Evolutionary conservation across 2,888 invertebrate species (phyloP).

Genomic region (Andrena hattorfiana): DNA sequence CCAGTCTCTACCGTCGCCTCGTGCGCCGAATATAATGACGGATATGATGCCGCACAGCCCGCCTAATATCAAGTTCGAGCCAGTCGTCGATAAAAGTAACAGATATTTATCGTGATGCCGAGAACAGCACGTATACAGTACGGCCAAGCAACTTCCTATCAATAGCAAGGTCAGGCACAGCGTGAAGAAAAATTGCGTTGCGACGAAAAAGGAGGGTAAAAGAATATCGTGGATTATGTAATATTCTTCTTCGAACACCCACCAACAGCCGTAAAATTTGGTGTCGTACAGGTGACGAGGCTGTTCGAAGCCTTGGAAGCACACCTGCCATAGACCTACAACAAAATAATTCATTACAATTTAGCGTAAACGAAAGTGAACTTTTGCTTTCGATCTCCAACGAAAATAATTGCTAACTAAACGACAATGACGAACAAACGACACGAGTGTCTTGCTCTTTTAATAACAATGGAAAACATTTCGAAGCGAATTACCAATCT

Average conservation of each 20-base stretch:
- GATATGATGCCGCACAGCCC: conserved; percentile 93
- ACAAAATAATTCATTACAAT: conserved; percentile 53
- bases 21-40: conserved; percentile 94
- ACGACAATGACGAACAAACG: neutral
- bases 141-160: conserved; percentile 90
- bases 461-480: conserved; percentile 8
- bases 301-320: conserved; percentile 95
- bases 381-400: neutral
- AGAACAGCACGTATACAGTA: conserved; percentile 91
- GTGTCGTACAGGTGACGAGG: conserved; percentile 94
- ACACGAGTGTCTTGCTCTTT: neutral
- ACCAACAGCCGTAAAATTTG: conserved; percentile 95
- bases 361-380: neutral
- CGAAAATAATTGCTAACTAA: neutral
- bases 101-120: conserved; percentile 92
- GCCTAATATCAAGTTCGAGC: conserved; percentile 90
- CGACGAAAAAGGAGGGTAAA: conserved; percentile 95
- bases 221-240: conserved; percentile 96
- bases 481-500: conserved; percentile 89
- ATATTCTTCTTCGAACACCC: conserved; percentile 99
- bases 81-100: conserved; percentile 90
- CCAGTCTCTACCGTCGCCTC: conserved; percentile 96
- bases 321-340: conserved; percentile 97
- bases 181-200: conserved; percentile 97
- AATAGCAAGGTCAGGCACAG: conserved; percentile 93